phyloP scores from a whole-genome alignment of 92 coral and sea anemone genomes.

The Porites rus region DNA sequence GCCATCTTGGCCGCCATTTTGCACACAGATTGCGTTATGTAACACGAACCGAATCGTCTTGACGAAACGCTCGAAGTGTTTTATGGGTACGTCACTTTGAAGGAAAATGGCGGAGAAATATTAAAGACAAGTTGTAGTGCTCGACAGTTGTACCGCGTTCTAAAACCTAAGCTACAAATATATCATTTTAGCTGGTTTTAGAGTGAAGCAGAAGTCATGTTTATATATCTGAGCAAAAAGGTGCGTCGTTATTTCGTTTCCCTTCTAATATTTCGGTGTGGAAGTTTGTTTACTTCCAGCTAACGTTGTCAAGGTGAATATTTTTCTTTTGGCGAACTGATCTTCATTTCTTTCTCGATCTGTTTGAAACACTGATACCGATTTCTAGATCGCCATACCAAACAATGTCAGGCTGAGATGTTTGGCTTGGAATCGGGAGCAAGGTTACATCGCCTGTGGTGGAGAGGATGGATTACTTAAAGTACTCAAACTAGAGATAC shows the following conservation, averaged over 20 bases:
- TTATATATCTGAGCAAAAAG: slow-evolving; percentile 97
- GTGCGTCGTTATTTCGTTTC: slow-evolving; percentile 40
- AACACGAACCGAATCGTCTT: background rate
- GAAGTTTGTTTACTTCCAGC: slow-evolving; percentile 31
- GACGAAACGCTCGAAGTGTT: background rate
- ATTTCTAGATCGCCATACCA: slow-evolving; percentile 95
- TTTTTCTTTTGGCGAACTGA: background rate
- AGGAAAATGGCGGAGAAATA: slow-evolving; percentile 20
- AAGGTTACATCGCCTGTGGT: slow-evolving; percentile 97
- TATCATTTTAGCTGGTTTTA: no score
- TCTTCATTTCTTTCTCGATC: background rate
- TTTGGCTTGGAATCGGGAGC: slow-evolving; percentile 95
- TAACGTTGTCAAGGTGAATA: slow-evolving; percentile 37
- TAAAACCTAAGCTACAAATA: background rate
- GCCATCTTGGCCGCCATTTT: slow-evolving; percentile 49
- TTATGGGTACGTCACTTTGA: slow-evolving; percentile 11
- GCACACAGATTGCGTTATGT: background rate
- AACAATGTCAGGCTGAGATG: slow-evolving; percentile 91
- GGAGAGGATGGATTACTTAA: slow-evolving; percentile 97
- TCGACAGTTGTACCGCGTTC: background rate
- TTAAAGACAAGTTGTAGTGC: no score
- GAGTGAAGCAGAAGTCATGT: slow-evolving; percentile 50
- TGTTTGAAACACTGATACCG: no score
- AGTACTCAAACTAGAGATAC: slow-evolving; percentile 90
- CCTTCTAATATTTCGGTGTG: background rate